Evolutionary conservation across 2,888 invertebrate species (phyloP).

Genomic region (Stomorhina lunata): DNA sequence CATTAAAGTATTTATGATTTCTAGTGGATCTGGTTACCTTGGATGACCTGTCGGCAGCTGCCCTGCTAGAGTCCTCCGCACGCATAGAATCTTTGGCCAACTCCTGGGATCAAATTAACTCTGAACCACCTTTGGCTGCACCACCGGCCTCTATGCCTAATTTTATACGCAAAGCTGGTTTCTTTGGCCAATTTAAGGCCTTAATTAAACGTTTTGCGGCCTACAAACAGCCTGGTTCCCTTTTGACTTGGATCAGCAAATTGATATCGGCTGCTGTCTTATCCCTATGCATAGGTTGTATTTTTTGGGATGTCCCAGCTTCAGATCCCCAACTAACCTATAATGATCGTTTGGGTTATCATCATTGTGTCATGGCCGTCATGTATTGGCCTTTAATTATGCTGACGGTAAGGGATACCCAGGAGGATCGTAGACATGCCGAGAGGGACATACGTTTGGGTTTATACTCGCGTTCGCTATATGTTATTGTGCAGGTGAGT

Average conservation of each 20-base stretch:
- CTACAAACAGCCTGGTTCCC: slow-evolving; percentile 92
- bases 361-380: slow-evolving; percentile 90
- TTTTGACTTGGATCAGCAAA: slow-evolving; percentile 89
- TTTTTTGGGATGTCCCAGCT: slow-evolving; percentile 93
- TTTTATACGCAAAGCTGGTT: slow-evolving; percentile 84
- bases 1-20: slow-evolving; percentile 68
- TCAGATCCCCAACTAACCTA: slow-evolving; percentile 87
- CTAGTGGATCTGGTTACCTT: slow-evolving; percentile 95
- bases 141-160: slow-evolving; percentile 89
- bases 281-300: slow-evolving; percentile 90
- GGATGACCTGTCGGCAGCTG: slow-evolving; percentile 95
- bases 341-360: slow-evolving; percentile 91
- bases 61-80: slow-evolving; percentile 96
- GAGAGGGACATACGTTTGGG: slow-evolving; percentile 90
- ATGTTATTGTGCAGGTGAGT: slow-evolving; percentile 88
- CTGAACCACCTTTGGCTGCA: slow-evolving; percentile 82
- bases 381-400: slow-evolving; percentile 89
- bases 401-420: slow-evolving; percentile 80
- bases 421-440: slow-evolving; percentile 83
- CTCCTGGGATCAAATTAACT: slow-evolving; percentile 81
- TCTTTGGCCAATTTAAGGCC: slow-evolving; percentile 86
- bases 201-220: slow-evolving; percentile 82
- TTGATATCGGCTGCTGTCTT: slow-evolving; percentile 89
- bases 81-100: slow-evolving; percentile 94
- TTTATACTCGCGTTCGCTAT: slow-evolving; percentile 89